phyloP scores from a whole-genome alignment of 2,888 invertebrate genomes.

The Coenonympha glycerion region DNA sequence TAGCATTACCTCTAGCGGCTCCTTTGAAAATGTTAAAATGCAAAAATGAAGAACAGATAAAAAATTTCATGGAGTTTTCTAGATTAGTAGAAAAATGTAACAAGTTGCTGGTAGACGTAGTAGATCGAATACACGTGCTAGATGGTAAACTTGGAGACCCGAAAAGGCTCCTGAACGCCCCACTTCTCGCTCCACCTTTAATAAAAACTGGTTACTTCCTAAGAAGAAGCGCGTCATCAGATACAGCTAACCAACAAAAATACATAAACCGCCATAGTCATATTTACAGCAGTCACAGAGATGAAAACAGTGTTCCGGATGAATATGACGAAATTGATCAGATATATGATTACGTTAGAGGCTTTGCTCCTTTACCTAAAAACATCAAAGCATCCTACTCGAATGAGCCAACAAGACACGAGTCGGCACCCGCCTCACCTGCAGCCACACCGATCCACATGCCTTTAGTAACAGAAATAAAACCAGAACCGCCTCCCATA shows the following conservation, averaged over 20 bases:
- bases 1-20: constrained; percentile 89
- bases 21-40: constrained; percentile 89
- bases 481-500: constrained; percentile 93
- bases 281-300: constrained; percentile 76
- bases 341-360: constrained; percentile 96
- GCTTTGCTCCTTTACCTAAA: constrained; percentile 92
- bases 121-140: constrained; percentile 86
- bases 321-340: constrained; percentile 98
- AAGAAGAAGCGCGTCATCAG: constrained; percentile 85
- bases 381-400: constrained; percentile 81
- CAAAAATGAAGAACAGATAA: constrained; percentile 87
- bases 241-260: constrained; percentile 79
- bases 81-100: constrained; percentile 86
- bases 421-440: constrained; percentile 74
- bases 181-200: constrained; percentile 62
- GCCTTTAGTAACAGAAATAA: constrained; percentile 75
- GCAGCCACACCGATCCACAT: constrained; percentile 74
- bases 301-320: constrained; percentile 81
- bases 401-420: constrained; percentile 65
- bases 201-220: constrained; percentile 82
- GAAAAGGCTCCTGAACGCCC: constrained; percentile 62
- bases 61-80: constrained; percentile 83
- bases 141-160: constrained; percentile 87
- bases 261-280: constrained; percentile 70
- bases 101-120: constrained; percentile 83